These are phyloP conservation scores for Acronicta aceris DNA, from an alignment of 2,888 invertebrate species.

Conservation along the genomic window DNA sequence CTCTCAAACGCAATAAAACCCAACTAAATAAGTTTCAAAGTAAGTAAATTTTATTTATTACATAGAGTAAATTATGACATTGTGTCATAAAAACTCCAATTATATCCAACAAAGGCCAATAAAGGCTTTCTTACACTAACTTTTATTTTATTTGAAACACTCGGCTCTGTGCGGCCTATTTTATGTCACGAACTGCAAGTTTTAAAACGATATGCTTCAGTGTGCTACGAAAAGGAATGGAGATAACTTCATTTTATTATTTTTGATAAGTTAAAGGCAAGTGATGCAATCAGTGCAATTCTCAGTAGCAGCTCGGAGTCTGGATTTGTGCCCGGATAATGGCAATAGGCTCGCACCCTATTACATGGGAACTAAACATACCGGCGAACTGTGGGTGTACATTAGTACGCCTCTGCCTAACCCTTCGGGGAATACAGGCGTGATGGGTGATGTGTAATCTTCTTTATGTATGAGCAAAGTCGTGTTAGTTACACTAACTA, in stretches of 20 bases:
- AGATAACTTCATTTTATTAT: conserved; percentile 24
- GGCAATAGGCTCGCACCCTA: too few species aligned
- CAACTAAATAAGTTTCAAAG: conserved; percentile 1
- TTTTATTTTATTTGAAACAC: conserved; percentile 50
- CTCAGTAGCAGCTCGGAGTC: too few species aligned
- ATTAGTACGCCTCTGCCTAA: too few species aligned
- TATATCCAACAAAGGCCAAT: conserved; percentile 61
- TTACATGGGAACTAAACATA: too few species aligned
- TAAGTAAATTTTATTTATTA: conserved; percentile 9
- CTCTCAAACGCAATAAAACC: neutral
- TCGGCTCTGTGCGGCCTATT: conserved; percentile 66
- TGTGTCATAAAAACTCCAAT: conserved; percentile 46
- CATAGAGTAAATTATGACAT: conserved; percentile 32
- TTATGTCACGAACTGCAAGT: conserved; percentile 69
- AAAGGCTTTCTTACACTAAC: conserved; percentile 53
- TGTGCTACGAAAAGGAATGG: conserved; percentile 52
- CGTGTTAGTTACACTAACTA: too few species aligned
- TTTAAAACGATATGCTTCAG: conserved; percentile 62
- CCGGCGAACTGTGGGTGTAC: too few species aligned
- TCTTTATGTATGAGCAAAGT: too few species aligned
- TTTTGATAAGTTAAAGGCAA: neutral
- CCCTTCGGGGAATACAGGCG: too few species aligned
- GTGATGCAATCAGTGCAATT: too few species aligned
- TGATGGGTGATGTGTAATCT: too few species aligned
- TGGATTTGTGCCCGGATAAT: too few species aligned